Evolutionary conservation across 37 sponge, comb jelly and placozoan genomes (phyloP), one percentile per base, ranked within the genome.

Genomic region (Ianthella basta): DNA sequence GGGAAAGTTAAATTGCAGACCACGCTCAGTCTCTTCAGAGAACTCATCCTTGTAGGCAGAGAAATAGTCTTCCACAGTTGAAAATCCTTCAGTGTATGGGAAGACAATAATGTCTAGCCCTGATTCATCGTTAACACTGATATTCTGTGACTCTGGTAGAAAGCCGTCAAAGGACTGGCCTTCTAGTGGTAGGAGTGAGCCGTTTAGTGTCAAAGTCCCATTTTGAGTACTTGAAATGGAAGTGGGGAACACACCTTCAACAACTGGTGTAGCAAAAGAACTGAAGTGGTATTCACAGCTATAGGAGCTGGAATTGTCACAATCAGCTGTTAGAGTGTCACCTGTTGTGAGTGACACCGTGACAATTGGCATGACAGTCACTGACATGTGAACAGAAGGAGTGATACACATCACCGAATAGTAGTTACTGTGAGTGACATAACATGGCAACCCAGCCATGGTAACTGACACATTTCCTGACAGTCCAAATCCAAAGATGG

Each of bases 141-240:
- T 44, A 44, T 44, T 44, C 50, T 10, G 50, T 8, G 50, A 8
- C 50, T 44, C 50, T 10, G 50, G 50, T 3, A 3, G 50, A 8
- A 10, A 44, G 50, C 50, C 8, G 50, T 44, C 50, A 44, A 44
- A 44, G 50, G 50, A 10, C 50, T 44, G 50, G 8, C 50, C 50
- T 44, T 44, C 50, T 10, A 44, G 50, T 44, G 50, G 50, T 5
- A 30, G 70, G 70, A 69, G 34, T 30, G 8, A 29, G 70, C 70
- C 70, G 6, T 29, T 10, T 30, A 69, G 70, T 18, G 70, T 32
- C 70, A 69, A 32, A 69, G 33, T 69, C 34, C 27, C 35, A 69
- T 30, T 69, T 69, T 35, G 35, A 53, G 78, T 75, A 13, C 38
- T 18, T 2, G 54, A 24, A 75, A 75, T 75, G 20, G 78, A 75